These are phyloP conservation scores for Gnatocerus cornutus DNA, from an alignment of 2,888 invertebrate species.

Conservation along the genomic window DNA sequence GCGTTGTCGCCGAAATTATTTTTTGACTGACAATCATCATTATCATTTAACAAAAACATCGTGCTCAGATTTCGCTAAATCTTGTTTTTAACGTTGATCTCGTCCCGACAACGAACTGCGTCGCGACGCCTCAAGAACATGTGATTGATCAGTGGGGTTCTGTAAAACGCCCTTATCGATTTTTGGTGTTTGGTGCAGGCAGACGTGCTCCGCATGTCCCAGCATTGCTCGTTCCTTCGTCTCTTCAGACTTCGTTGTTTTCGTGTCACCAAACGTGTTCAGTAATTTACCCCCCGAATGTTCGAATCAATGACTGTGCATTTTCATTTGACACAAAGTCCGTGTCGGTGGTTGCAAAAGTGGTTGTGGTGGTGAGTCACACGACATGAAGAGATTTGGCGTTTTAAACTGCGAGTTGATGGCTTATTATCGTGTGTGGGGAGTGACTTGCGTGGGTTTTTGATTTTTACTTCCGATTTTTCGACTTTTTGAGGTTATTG, in stretches of 20 bases:
- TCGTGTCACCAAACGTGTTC: constrained; percentile 31
- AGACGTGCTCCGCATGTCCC: constrained; percentile 65
- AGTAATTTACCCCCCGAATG: constrained; percentile 22
- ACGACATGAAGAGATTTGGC: constrained; percentile 36
- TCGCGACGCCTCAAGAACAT: constrained; percentile 15
- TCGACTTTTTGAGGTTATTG: constrained; percentile 15
- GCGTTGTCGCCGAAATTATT: constrained; percentile 68
- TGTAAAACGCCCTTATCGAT: constrained; percentile 70
- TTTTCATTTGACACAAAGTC: constrained; percentile 30
- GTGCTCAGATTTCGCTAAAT: constrained; percentile 9
- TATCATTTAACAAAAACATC: constrained; percentile 22
- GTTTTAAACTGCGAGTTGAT: constrained; percentile 11
- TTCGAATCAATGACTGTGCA: constrained; percentile 44
- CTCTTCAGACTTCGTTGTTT: constrained; percentile 13
- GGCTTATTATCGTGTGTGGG: constrained; percentile 33
- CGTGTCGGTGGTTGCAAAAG: constrained; percentile 39
- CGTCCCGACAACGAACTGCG: constrained; percentile 9
- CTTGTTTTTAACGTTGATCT: constrained; percentile 11
- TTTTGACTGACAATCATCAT: constrained; percentile 58
- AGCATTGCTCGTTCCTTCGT: constrained; percentile 47
- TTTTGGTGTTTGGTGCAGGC: constrained; percentile 67
- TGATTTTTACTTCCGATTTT: constrained; percentile 26
- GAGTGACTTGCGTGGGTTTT: constrained; percentile 43
- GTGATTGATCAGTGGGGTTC: constrained; percentile 30
- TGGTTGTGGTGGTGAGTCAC: constrained; percentile 45